Evolutionary conservation across 2,888 invertebrate species (phyloP), one percentile per base, ranked within the genome.

Genomic region (Nycteola revayana): DNA sequence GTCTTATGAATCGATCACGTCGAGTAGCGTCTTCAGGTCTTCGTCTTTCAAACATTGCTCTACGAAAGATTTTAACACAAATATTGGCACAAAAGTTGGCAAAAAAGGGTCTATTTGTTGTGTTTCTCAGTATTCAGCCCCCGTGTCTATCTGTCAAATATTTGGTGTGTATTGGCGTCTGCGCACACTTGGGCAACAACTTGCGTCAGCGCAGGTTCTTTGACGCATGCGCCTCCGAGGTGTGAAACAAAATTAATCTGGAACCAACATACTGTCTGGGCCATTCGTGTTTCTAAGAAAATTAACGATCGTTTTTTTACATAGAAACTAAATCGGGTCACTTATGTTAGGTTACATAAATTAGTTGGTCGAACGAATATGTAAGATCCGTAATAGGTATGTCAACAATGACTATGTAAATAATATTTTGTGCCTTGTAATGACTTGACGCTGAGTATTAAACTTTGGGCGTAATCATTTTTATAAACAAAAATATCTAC

Each of bases 171-270:
- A 41, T 36, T 36, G 33, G 29, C 39, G 46, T 41, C 42, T 45
- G 53, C 60, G 48, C 60, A 53, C 58, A 53, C 48, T 59, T 59
- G 54, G 43, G 32, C 44, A 38, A 47, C 53, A 47, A 60, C 41
- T 61, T 66, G 58, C 69, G 69, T 69, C 69, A 69, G 40, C 59
- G 39, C 51, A 38, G 43, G 46, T 37, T 49, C 44, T 48, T 54
- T 69, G 69, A 69, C 69, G 69, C 59, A 66, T 50, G 49, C 54
- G 47, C 37, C 52, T 43, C 39, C 36, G 29, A 61, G 40, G 44
- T 56, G 53, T 32, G 47, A 54, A 56, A 41, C 8, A n/a, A 42
- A 47, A 55, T 44, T 28, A 58, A 50, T 48, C 57, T 49, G 45
- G 36, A 20, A 38, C 31, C 14, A 14, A 36, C 31, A 29, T 28